Conservation (phyloP, 2,888 invertebrate species). For the Caenorhabditis sulstoni region DNA sequence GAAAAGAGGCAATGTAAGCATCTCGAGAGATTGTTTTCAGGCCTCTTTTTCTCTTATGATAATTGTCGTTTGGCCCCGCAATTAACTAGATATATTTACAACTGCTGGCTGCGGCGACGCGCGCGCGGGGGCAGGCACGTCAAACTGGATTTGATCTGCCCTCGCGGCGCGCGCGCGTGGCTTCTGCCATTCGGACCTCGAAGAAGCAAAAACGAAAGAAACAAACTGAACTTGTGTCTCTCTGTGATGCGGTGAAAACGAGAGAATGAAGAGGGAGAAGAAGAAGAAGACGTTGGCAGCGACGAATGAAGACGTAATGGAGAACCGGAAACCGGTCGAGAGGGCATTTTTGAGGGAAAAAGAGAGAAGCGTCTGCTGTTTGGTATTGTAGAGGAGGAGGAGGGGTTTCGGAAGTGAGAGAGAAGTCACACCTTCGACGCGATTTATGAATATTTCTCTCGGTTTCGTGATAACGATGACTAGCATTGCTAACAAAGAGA, state of each 20-base stretch:
- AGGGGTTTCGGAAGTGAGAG: neutral
- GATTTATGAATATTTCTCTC: neutral
- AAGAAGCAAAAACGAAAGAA: slow-evolving; percentile 9
- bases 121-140: neutral
- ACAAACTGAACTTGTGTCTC: slow-evolving; percentile 28
- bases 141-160: slow-evolving; percentile 21
- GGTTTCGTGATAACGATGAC: slow-evolving; percentile 5
- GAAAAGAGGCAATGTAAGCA: no score
- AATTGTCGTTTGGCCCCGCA: slow-evolving; percentile 33
- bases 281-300: no score
- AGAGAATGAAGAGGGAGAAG: neutral
- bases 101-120: neutral
- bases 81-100: slow-evolving; percentile 55
- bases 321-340: slow-evolving; percentile 47
- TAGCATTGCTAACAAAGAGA: no score
- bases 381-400: slow-evolving; percentile 8
- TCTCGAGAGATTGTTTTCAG: neutral
- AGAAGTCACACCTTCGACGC: slow-evolving; percentile 17
- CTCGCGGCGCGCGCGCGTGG: neutral
- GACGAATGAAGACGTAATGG: slow-evolving; percentile 45
- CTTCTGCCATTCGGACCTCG: slow-evolving; percentile 15
- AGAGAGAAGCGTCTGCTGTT: slow-evolving; percentile 5
- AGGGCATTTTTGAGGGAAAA: neutral
- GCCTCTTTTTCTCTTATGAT: slow-evolving; percentile 17
- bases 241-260: no score